Base-by-base conservation (phyloP, 2,113 vertebrate genomes). In the Athene cunicularia region DNA sequence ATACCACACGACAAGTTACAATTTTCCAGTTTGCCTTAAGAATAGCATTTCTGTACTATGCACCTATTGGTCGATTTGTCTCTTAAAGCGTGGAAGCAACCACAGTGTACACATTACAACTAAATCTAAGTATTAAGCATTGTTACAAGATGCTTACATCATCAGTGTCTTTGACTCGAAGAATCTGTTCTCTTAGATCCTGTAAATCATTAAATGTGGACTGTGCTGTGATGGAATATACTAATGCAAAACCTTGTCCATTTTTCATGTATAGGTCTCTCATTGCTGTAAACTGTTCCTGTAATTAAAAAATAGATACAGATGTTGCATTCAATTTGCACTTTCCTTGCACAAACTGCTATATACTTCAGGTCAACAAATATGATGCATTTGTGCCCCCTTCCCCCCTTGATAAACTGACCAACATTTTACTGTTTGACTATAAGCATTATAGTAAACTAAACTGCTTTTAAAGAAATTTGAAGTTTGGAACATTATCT, bases 201-300 rank as follows among this genome's bases (percentile, higher is more conserved):
- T 99, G 98, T 96, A 99, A 98, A 94, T 99, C 98, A 91, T 99
- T 99, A 98, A 99, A 99, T 1, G 98, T 99, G 50, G 98, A 99
- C 95, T 99, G 98, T 95, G 98, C 98, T 95, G 98, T 99, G 97
- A 99, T 99, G 96, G 98, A 99, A 97, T 99, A 99, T 96, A 99
- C 98, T 98, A 99, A 98, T 68, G 98, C 98, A 98, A 99, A 99
- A 92, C 98, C 98, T 97, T 99, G 98, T 92, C 98, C 98, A 53
- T 99, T 99, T 96, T 99, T 99, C 98, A 99, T 99, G 97, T 98
- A 99, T 59, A 99, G 98, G 97, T 99, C 98, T 95, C 98, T 98
- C 98, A 99, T 99, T 49, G 98, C 98, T 97, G 98, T 99, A 97
- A 99, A 99, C 95, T 99, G 98, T 96, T 99, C 98, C 98, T 99